These are phyloP conservation scores for Etheostoma nigrum DNA, from an alignment of 2,797 vertebrate genomes.

Conservation along the genomic window DNA sequence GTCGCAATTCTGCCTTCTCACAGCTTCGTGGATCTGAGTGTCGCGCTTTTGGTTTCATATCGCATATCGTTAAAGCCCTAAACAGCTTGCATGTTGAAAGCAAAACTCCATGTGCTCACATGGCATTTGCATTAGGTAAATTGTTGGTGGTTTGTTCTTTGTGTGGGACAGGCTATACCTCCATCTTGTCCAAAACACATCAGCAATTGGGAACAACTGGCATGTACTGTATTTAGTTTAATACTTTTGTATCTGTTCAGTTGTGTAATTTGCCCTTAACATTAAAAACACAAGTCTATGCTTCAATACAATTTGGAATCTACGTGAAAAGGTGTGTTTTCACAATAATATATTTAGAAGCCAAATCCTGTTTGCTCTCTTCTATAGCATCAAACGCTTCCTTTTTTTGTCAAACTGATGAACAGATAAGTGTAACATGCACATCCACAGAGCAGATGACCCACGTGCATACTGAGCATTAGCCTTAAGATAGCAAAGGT, in stretches of 20 bases:
- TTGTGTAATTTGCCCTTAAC: not conserved
- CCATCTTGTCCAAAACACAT: not conserved
- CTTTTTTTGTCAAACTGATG: too few relatives aligned
- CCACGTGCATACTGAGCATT: not conserved
- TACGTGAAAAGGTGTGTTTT: not conserved
- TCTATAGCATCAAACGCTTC: too few relatives aligned
- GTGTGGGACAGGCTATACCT: not conserved
- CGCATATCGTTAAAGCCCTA: too few relatives aligned
- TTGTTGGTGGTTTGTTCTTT: not conserved
- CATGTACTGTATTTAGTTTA: not conserved
- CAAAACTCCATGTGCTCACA: not conserved
- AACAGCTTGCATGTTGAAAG: not conserved
- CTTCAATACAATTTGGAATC: not conserved
- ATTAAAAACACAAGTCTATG: not conserved
- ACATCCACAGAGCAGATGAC: not conserved
- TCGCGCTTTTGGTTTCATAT: too few relatives aligned
- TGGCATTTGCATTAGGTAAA: too few relatives aligned
- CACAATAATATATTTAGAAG: not conserved
- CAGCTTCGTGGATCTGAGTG: too few relatives aligned
- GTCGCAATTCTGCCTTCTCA: too few relatives aligned
- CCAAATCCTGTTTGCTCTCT: not conserved
- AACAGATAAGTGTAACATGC: not conserved
- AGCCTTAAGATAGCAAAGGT: constrained; percentile 22
- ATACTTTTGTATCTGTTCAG: not conserved
- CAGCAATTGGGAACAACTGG: not conserved